Base-by-base conservation (phyloP, 2,888 invertebrate species). In the Lingula anatina region DNA sequence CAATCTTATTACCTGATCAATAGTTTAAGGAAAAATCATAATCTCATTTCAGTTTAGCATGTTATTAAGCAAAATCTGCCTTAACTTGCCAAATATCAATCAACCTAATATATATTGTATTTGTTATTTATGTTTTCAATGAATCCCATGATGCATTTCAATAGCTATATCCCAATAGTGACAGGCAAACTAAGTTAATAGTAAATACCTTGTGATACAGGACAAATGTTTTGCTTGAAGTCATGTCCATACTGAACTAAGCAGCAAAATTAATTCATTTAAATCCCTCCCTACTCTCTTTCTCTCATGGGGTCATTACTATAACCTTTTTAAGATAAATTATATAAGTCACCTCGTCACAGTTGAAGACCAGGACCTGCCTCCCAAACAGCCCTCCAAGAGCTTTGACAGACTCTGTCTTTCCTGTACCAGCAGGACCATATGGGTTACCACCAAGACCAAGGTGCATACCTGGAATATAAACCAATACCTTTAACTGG, bases 361-460 rank as follows among this genome's bases (percentile, higher is more conserved):
- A 99, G 78, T 76, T 77, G 62, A 77, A 77, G 46, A 76, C 76
- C 26, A 76, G 66, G 24, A 77, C 77, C 66, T 95, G 86, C 47
- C 97, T 83, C 0, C 97, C 97, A 60, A 97, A 82, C 60, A 95
- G 82, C 24, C 74, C 74, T 28, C 75, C 76, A 5, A 99, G 80
- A 1, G 95, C 93, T 80, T 99, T 99, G 0, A 99, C 94, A 23
- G 95, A 94, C 78, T 99, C 97, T 0, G 97, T 99, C 81, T 99
- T 99, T 0, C 97, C 97, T 0, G 97, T 99, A 48, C 99, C 99
- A 23, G 99, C 99, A 1, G 97, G 97, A 0, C 99, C 99, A 67
- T 96, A 97, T 0, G 97, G 97, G 80, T 99, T 99, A 7, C 97
- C 99, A 50, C 97, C 96, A 61, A 97, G 82, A 0, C 97, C 97